phyloP scores from a whole-genome alignment of 2,797 vertebrate species.

The Acanthurus tractus region DNA sequence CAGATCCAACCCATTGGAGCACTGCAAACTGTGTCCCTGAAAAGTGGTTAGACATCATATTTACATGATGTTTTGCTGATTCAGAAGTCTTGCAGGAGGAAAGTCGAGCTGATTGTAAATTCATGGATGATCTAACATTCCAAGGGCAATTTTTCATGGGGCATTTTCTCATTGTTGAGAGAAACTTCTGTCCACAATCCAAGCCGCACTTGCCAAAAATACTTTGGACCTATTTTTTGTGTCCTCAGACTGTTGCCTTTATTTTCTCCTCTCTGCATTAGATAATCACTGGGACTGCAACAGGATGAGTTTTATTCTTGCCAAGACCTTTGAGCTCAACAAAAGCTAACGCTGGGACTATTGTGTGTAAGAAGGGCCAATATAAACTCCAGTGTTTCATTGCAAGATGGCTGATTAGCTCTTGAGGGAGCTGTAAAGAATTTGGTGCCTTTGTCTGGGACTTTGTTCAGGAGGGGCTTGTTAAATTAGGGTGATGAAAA shows the following conservation, averaged over 20 bases:
- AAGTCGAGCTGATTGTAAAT: slow-evolving; percentile 42
- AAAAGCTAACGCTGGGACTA: slow-evolving; percentile 67
- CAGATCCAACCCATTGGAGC: slow-evolving; percentile 9
- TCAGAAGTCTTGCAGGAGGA: slow-evolving; percentile 43
- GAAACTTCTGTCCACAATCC: slow-evolving; percentile 31
- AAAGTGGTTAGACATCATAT: slow-evolving; percentile 46
- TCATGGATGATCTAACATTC: slow-evolving; percentile 52
- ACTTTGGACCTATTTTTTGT: slow-evolving; percentile 24
- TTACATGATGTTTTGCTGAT: slow-evolving; percentile 52
- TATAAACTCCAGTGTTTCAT: slow-evolving; percentile 77
- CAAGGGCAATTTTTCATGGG: slow-evolving; percentile 42
- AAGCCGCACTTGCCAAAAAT: slow-evolving; percentile 25
- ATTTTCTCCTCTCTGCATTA: slow-evolving; percentile 33
- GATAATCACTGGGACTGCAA: slow-evolving; percentile 61
- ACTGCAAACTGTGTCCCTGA: slow-evolving; percentile 40
- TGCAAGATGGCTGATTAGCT: slow-evolving; percentile 80
- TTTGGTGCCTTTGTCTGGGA: slow-evolving; percentile 58
- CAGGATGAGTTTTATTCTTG: slow-evolving; percentile 58
- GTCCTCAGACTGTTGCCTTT: slow-evolving; percentile 43
- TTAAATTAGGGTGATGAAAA: slow-evolving; percentile 75
- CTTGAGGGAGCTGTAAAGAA: slow-evolving; percentile 78
- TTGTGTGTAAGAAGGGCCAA: slow-evolving; percentile 65
- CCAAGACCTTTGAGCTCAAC: slow-evolving; percentile 71
- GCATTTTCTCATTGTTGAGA: slow-evolving; percentile 31
- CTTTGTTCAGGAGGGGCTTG: slow-evolving; percentile 61